phyloP scores from a whole-genome alignment of 1,140 invertebrate species.

The Drosophila funebris region DNA sequence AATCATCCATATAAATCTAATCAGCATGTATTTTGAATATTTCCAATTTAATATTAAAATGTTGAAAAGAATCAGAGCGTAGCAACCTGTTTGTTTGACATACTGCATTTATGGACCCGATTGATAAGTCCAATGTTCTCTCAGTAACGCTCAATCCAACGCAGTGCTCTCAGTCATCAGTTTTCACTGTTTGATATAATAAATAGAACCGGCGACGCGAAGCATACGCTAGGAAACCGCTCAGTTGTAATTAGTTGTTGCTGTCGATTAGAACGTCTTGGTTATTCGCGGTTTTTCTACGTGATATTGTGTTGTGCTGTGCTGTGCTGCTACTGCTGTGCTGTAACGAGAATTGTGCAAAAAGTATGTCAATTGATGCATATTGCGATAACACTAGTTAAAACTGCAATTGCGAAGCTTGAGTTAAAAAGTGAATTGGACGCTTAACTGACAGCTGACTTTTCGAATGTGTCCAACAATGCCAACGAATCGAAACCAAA shows the following conservation, averaged over 20 bases:
- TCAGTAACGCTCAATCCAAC: background rate
- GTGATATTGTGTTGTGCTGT: background rate
- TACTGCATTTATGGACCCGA: background rate
- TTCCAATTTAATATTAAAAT: background rate
- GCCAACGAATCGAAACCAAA: slow-evolving; percentile 18
- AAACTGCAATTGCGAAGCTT: background rate
- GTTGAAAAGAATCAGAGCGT: background rate
- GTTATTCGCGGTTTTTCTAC: background rate
- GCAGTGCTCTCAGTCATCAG: slow-evolving; percentile 4
- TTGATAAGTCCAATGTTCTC: background rate
- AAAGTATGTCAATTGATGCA: slow-evolving; percentile 45
- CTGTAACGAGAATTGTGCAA: slow-evolving; percentile 18
- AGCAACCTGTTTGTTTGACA: background rate
- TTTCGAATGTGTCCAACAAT: background rate
- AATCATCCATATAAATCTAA: too few relatives aligned
- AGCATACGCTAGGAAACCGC: background rate
- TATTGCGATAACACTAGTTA: slow-evolving; percentile 8
- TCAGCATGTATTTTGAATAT: too few relatives aligned
- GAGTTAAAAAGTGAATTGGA: slow-evolving; percentile 39
- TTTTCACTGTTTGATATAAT: slow-evolving; percentile 8
- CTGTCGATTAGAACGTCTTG: slow-evolving; percentile 15
- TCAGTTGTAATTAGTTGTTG: slow-evolving; percentile 38
- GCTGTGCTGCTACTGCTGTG: background rate
- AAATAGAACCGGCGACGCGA: slow-evolving; percentile 32
- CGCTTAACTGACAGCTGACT: background rate